Evolutionary conservation across 2,888 invertebrate genomes (phyloP).

Genomic region (Trissolcus brochymenae): DNA sequence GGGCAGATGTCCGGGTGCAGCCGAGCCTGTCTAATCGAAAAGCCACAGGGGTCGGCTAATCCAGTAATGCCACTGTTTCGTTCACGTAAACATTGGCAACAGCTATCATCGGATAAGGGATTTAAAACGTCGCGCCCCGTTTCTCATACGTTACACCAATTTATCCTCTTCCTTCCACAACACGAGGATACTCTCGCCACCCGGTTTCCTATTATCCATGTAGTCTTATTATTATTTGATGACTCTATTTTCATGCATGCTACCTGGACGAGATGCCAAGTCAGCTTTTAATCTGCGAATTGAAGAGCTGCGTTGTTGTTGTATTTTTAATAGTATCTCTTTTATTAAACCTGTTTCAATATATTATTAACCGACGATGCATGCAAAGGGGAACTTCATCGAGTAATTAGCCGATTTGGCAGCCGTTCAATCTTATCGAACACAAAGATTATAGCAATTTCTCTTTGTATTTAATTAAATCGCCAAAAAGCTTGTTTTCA

Average conservation of each 20-base stretch:
- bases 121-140: conserved; percentile 48
- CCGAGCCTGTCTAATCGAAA: conserved; percentile 70
- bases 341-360: conserved; percentile 12
- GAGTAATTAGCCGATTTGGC: background rate
- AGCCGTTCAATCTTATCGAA: too few species aligned
- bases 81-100: conserved; percentile 60
- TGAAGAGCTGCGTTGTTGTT: conserved; percentile 1
- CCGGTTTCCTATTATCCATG: background rate
- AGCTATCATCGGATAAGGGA: conserved; percentile 51
- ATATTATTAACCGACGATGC: background rate
- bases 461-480: too few species aligned
- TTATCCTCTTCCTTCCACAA: background rate
- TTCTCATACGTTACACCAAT: conserved; percentile 24
- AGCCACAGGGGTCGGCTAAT: conserved; percentile 73
- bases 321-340: background rate
- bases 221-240: conserved; percentile 11
- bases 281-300: conserved; percentile 29
- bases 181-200: background rate
- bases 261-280: conserved; percentile 19
- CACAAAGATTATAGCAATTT: too few species aligned
- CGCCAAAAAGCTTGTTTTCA: too few species aligned
- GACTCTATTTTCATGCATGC: conserved; percentile 24
- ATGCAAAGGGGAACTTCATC: background rate
- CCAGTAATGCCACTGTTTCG: conserved; percentile 69
- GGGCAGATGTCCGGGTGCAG: conserved; percentile 63